phyloP scores from a whole-genome alignment of 2,113 vertebrate species.

The Cebidichthys violaceus region DNA sequence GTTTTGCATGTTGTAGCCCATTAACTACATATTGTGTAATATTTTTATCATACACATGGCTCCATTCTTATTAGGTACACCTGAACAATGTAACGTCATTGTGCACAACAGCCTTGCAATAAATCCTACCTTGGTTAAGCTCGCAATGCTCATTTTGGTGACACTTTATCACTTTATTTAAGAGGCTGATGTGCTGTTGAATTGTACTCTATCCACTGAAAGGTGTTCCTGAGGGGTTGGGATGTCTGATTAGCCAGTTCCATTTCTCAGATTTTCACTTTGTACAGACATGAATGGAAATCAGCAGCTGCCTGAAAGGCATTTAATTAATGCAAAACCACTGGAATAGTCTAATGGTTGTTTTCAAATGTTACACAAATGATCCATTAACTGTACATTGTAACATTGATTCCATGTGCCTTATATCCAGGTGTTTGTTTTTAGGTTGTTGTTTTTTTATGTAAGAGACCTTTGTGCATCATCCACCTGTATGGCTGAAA shows the following conservation, averaged over 20 bases:
- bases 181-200: background rate
- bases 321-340: constrained; percentile 2
- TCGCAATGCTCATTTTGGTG: background rate
- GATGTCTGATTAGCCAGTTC: background rate
- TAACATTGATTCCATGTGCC: constrained; percentile 51
- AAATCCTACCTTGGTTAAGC: background rate
- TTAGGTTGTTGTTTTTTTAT: background rate
- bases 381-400: background rate
- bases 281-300: background rate
- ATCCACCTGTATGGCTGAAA: background rate
- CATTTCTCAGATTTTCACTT: background rate
- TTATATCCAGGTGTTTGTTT: constrained; percentile 37
- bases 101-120: background rate
- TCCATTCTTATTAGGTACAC: background rate
- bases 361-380: background rate
- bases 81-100: background rate
- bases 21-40: background rate
- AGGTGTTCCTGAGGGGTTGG: too few relatives aligned
- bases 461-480: background rate
- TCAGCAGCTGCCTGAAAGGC: background rate
- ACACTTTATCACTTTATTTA: background rate
- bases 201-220: background rate
- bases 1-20: constrained; percentile 8
- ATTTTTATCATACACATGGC: background rate
- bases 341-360: background rate